phyloP scores from a whole-genome alignment of 2,113 vertebrate species.

The Phasianus colchicus region DNA sequence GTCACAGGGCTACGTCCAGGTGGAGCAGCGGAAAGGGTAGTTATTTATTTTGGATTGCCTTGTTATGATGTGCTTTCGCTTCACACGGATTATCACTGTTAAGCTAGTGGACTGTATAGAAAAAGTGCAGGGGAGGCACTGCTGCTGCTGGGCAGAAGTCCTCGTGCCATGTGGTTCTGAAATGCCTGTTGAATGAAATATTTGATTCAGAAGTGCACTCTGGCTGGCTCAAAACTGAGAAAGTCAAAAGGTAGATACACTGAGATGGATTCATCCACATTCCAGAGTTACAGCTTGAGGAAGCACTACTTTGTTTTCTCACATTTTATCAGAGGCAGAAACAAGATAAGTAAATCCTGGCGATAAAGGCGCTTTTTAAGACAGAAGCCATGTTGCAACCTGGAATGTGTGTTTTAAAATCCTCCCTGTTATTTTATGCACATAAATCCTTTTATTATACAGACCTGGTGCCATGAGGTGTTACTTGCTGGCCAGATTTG shows the following conservation, averaged over 20 bases:
- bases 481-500: neutral
- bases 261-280: neutral
- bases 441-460: rapidly evolving
- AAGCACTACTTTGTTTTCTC: neutral
- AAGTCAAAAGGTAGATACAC: neutral
- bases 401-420: neutral
- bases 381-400: neutral
- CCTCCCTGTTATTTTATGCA: neutral
- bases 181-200: neutral
- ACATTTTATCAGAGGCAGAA: neutral
- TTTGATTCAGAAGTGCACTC: neutral
- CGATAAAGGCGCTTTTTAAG: neutral
- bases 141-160: neutral
- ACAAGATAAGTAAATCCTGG: neutral
- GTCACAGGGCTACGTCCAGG: conserved; percentile 80
- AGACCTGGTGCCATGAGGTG: neutral
- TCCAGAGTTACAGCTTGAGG: neutral
- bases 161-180: neutral
- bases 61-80: neutral
- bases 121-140: neutral
- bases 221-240: neutral
- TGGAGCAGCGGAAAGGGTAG: conserved; percentile 85
- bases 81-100: neutral
- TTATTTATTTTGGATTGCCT: neutral
- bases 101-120: neutral